Evolutionary conservation across 2,888 invertebrate genomes (phyloP), one percentile per base, ranked within the genome.

Genomic region (Caenorhabditis doughertyi): DNA sequence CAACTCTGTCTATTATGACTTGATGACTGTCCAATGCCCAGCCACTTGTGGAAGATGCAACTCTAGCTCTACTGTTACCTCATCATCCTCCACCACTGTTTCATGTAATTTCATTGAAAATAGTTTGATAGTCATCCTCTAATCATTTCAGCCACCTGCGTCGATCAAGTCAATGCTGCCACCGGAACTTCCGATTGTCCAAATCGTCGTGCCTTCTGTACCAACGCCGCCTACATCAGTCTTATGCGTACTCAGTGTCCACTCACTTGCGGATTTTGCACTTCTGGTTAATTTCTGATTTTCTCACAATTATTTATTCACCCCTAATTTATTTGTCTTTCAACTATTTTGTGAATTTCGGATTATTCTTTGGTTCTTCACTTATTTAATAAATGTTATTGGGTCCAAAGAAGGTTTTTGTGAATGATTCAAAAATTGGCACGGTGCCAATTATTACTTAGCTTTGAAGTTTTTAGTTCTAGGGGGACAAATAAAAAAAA

Each of bases 161-260:
- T 62, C 47, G 84, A 84, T 47, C 60, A 44, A 8, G 51, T 82
- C 18, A 84, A 84, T 56, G 62, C 82, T 2, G 42, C 60, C 13
- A 84, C 84, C 18, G 84, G 84, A 47, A 64, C 56, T n/a, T 84
- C 84, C n/a, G 84, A 84, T 62, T 84, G 84, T 51, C 76, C 84
- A 51, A 55, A 49, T 42, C 70, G 71, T 27, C 76, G 55, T 27
- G 67, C 71, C 42, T 84, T 77, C 62, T 84, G 73, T 58, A 68
- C 72, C 53, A 55, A 77, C 53, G 4, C 77, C 53, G 77, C 77
- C 53, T 77, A 77, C 68, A 68, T 77, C 42, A 4, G 53, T 3
- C 62, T 84, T 16, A 84, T 84, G 84, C 68, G 81, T 23, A 35
- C 27, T 29, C 84, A 84, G 35, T 84, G 84, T 35, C 84, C 84